Conservation (phyloP, 2,888 invertebrate species). For the Drosophila putrida region DNA sequence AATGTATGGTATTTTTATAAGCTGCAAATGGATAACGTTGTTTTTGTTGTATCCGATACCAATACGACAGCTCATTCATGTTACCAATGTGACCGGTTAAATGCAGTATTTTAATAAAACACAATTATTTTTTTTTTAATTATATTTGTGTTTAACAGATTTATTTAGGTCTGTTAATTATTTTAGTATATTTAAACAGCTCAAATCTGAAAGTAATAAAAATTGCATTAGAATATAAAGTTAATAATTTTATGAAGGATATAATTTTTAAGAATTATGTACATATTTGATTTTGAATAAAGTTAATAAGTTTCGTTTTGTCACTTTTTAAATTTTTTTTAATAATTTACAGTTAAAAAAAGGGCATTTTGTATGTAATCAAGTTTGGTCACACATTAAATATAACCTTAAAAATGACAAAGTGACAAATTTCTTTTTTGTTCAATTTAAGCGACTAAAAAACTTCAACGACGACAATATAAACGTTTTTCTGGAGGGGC, state of each 20-base stretch:
- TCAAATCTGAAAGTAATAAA: not conserved
- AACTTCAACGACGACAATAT: conserved; percentile 45
- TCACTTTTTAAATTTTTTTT: not conserved
- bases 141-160: not conserved
- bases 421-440: conserved; percentile 80
- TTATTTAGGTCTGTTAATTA: not conserved
- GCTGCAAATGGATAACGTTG: not conserved
- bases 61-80: conserved; percentile 46
- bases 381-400: conserved; percentile 63
- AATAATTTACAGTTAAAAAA: conserved; percentile 5
- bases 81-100: conserved; percentile 47
- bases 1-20: not conserved
- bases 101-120: conserved; percentile 30
- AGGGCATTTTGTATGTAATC: conserved; percentile 43
- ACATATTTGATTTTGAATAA: not conserved
- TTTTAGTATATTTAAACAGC: not conserved
- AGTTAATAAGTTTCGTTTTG: not conserved
- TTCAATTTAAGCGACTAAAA: conserved; percentile 64
- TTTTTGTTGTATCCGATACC: conserved; percentile 28
- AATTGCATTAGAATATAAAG: too few relatives aligned
- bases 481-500: conserved; percentile 39
- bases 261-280: not conserved
- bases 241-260: too few relatives aligned
- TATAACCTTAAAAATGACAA: conserved; percentile 80
- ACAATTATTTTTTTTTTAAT: not conserved